Evolutionary conservation across 2,797 vertebrate species (phyloP), one percentile per base, ranked within the genome.

Genomic region (Spea hammondii): DNA sequence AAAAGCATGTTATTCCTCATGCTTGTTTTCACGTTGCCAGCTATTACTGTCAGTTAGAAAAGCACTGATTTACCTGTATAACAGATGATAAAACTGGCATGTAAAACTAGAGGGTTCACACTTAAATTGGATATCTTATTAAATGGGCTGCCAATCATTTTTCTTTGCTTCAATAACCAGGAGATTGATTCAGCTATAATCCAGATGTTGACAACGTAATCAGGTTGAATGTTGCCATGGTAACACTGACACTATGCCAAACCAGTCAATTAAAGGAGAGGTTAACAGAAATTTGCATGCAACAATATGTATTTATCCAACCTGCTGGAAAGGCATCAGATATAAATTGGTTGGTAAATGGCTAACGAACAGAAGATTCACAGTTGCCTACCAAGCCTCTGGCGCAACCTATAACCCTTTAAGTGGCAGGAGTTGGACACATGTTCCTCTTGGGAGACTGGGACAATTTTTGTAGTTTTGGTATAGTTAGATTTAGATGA

Each of bases 201-300:
- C 69, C 74, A 82, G 79, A 82, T 82, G 70, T 73, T 77, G 55
- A 77, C 55, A 72, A 57, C 48, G 45, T 77, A 73, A 82, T 82
- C 65, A 77, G 17, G 64, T 55, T 72, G 17, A 77, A 54, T 46
- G 59, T 60, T 82, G 74, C 64, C 73, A 62, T 62, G 74, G 49
- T 69, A 70, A 65, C 49, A 69, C 47, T 57, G 68, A 59, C 78
- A 69, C 32, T 51, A 67, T 47, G 55, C 59, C 68, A 45, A 64
- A 64, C 54, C 54, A 49, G 59, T 62, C 9, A 62, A 62, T 17
- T 62, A 62, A 62, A 62, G n/a, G 32, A 62, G 6, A 6, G 6
- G 10, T 6, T 62, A 9, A 17, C 59, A 62, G 5, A 17, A 62
- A 62, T 6, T 9, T 32, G 59, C 4, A 62, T 32, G 32, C 32